These are phyloP conservation scores for Enoplolaimus lenunculus DNA, from an alignment of 2,888 invertebrate genomes.

Conservation along the genomic window DNA sequence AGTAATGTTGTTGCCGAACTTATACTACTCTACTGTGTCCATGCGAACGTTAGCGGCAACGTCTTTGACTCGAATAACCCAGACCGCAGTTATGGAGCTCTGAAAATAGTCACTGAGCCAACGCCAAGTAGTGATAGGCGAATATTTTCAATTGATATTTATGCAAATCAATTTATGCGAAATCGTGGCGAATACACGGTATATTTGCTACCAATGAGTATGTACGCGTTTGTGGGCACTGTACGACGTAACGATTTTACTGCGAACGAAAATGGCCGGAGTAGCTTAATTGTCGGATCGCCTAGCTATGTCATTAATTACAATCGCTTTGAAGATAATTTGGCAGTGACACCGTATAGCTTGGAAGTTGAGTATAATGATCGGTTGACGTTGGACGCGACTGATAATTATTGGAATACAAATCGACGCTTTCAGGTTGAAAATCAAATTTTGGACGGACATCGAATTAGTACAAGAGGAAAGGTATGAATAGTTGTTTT, in stretches of 20 bases:
- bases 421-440: background rate
- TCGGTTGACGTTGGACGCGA: conserved; percentile 16
- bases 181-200: conserved; percentile 20
- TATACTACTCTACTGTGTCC: conserved; percentile 5
- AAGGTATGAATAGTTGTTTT: too few species aligned
- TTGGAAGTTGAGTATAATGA: conserved; percentile 23
- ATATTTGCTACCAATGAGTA: conserved; percentile 18
- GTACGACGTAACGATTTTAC: conserved; percentile 5
- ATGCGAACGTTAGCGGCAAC: conserved; percentile 19
- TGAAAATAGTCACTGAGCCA: conserved; percentile 19
- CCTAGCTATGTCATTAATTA: conserved; percentile 13
- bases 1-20: conserved; percentile 6
- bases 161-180: conserved; percentile 3
- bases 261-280: conserved; percentile 15
- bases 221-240: conserved; percentile 16
- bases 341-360: background rate
- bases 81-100: conserved; percentile 10
- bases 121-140: background rate
- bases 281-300: conserved; percentile 17
- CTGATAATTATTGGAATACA: conserved; percentile 21
- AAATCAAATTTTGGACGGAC: conserved; percentile 18
- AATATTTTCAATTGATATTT: conserved; percentile 8
- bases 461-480: conserved; percentile 10
- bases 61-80: conserved; percentile 13
- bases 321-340: conserved; percentile 19